Base-by-base conservation (phyloP, 2,888 invertebrate species). In the Amiota mariae region DNA sequence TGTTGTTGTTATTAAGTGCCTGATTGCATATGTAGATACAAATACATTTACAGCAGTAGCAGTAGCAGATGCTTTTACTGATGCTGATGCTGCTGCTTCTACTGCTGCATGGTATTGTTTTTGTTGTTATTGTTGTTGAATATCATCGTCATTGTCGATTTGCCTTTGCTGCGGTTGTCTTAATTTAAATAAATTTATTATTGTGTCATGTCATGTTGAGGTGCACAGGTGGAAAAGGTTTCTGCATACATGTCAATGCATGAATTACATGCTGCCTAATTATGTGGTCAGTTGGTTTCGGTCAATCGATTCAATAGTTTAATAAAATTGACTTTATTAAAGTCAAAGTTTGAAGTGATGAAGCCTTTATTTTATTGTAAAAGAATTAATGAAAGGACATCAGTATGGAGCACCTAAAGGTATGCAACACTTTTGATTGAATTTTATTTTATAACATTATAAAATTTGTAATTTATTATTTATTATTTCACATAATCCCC, bases 111-210 rank as follows among this genome's bases (percentile, higher is more conserved):
- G n/a, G n/a, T n/a, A n/a, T n/a, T n/a, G n/a, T n/a, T n/a, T n/a
- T n/a, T 15, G 15, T 0, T 18, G 18, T 59, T 59, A 20, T 8
- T 59, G 11, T 18, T 13, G 54, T 8, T 54, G 54, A 54, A 54
- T 54, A 54, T 54, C 15, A 10, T 54, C 15, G 13, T 54, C 54
- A 54, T n/a, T 54, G 54, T 12, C n/a, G 8, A 18, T 11, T 59
- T 46, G 56, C 57, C 15, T 46, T 20, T 64, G 47, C 47, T 57
- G 57, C 46, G 63, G 24, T 73, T 61, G n/a, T 51, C 46, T 68
- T 48, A 46, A 68, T 68, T 73, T 67, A 73, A 68, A 68, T 49
- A 51, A 63, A 63, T 71, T 61, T 71, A 71, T 48, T 49, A 61
- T 36, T 59, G 18, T 48, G 36, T 51, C 20, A 10, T 71, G 61